A percentile compares a stretch with the other conserved stretches of the same genome.
These are phyloP conservation scores for Diadema setosum DNA, from an alignment of 35 echinoderm and acorn worm species.

Conservation along the genomic window DNA sequence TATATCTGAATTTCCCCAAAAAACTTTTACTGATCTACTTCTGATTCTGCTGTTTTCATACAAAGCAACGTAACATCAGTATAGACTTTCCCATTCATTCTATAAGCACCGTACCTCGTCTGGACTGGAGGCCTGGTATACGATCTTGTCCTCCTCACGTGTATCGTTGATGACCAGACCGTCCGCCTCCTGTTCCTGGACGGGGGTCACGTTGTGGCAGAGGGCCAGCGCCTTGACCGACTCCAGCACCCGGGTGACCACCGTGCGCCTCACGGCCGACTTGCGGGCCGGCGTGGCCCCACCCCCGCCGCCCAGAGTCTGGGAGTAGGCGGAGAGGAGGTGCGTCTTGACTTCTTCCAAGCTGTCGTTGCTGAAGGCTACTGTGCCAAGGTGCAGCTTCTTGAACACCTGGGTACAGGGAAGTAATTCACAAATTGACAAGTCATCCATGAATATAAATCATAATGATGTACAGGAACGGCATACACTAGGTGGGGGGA, in stretches of 20 bases:
- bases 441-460: no score
- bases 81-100: no score
- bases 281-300: constrained; percentile 56
- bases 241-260: constrained; percentile 76
- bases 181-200: constrained; percentile 67
- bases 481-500: no score
- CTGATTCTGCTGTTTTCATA: no score
- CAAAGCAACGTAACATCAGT: no score
- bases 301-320: constrained; percentile 27
- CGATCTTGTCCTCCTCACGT: constrained; percentile 45
- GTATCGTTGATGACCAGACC: constrained; percentile 42
- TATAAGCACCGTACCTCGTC: constrained; percentile 95
- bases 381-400: constrained; percentile 90
- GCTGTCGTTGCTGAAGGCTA: constrained; percentile 74
- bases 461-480: no score
- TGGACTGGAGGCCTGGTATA: constrained; percentile 95
- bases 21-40: no score
- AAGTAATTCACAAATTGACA: not conserved
- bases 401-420: constrained; percentile 72
- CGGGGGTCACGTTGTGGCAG: constrained; percentile 96
- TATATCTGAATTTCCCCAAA: no score
- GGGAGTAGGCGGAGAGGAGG: constrained; percentile 71
- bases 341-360: constrained; percentile 73
- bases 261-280: constrained; percentile 72
- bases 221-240: constrained; percentile 87